Evolutionary conservation across 1,140 invertebrate species (phyloP).

Genomic region (Matsumurasca onukii): DNA sequence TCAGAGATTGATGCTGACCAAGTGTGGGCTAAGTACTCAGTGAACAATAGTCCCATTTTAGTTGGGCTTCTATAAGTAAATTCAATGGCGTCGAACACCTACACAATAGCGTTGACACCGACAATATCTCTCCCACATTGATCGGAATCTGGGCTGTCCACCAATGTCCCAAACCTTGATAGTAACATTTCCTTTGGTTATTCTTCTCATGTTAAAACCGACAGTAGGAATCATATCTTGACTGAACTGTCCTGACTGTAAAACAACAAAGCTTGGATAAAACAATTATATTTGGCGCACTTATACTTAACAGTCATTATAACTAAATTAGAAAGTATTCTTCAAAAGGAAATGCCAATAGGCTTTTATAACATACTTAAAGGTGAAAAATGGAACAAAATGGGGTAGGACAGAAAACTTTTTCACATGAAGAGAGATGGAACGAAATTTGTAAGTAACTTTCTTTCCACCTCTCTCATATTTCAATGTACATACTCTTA

Average conservation of each 20-base stretch:
- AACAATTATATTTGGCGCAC: conserved; percentile 6
- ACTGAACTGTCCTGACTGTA: conserved; percentile 96
- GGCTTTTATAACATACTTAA: too few species aligned
- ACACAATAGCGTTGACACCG: conserved; percentile 99
- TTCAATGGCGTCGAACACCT: conserved; percentile 50
- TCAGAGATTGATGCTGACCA: too few species aligned
- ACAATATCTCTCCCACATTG: conserved; percentile 99
- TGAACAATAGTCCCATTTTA: too few species aligned
- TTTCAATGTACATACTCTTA: too few species aligned
- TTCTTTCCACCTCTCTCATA: too few species aligned
- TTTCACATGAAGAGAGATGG: too few species aligned
- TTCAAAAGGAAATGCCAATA: too few species aligned
- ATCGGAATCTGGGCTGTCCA: conserved; percentile 97
- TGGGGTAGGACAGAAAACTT: not conserved
- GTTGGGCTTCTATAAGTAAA: not conserved
- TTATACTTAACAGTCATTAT: not conserved
- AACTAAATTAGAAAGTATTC: not conserved
- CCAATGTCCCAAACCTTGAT: conserved; percentile 99
- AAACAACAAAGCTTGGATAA: conserved; percentile 14
- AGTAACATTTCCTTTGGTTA: conserved; percentile 99
- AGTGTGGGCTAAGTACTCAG: too few species aligned
- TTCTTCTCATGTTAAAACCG: conserved; percentile 99
- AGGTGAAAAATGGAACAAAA: not conserved
- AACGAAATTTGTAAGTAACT: too few species aligned
- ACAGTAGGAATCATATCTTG: conserved; percentile 99